Base-by-base conservation (phyloP, 2,888 invertebrate genomes). In the Noctuana brunneofusca region DNA sequence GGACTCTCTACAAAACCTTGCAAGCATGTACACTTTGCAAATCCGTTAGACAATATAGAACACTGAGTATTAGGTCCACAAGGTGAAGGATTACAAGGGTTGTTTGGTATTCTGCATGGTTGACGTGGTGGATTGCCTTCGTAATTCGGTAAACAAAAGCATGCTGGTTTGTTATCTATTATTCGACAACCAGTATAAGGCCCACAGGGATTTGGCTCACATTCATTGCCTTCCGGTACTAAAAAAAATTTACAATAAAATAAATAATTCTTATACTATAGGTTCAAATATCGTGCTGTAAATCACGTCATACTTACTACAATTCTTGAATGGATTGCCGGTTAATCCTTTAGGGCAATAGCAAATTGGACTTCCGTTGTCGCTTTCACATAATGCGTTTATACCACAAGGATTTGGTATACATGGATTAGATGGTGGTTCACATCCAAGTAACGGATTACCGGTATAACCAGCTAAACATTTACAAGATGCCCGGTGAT, bases 51-150 rank as follows among this genome's bases (percentile, higher is more conserved):
- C 57, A 96, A 86, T 55, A 96, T 91, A 0, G 95, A 92, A 75
- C 97, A 97, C 81, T 96, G 96, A 1, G 97, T 97, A 74, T 97
- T 97, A 8, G 96, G 96, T 12, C 97, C 97, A 79, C 97, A 97
- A 0, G 96, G 96, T 12, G 96, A 96, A 30, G 96, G 95, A 72
- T 95, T 95, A 76, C 97, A 97, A 4, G 97, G 96, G 76, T 95
- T 95, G 65, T 92, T 92, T 18, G 96, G 96, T 65, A 96, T 79
- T 69, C 93, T 92, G 72, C 97, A 97, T 1, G 93, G 93, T 55
- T 93, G 89, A 54, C 92, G 83, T 22, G 97, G 97, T 57, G 97
- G 97, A 77, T 95, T 94, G 66, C 97, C 97, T 86, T 96, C 96
- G 77, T 93, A 97, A 81, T 96, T 97, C 8, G 97, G 96, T 67